Base-by-base conservation (phyloP, 1,140 invertebrate species). In the Drosophila persimilis region DNA sequence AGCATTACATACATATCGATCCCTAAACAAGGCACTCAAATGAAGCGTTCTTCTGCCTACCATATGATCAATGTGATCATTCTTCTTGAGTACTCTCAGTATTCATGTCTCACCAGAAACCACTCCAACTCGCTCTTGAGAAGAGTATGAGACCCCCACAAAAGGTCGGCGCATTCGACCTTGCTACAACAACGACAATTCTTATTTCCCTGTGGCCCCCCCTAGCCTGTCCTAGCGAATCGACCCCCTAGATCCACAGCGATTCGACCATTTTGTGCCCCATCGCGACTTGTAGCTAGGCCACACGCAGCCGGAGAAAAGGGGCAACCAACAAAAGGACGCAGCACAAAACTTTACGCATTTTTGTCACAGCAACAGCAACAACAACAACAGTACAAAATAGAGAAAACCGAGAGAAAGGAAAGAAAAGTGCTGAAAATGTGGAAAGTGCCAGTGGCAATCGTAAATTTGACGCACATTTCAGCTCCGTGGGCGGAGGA, bases 391-490 rank as follows among this genome's bases (percentile, higher is more conserved):
- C 41, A 44, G 5, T 8, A 44, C 29, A 47, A 43, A 20, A 20
- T 26, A 13, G 13, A 35, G 24, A 9, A 35, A 13, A 11, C 1
- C 3, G 7, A 20, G 8, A 43, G 13, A 51, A 8, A 20, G 11
- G 7, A 24, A 24, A 39, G 39, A 60, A 83, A 83, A 70, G 69
- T 63, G 79, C 70, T 77, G 70, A 84, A 84, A 84, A 80, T 84
- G 80, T 76, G 57, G 72, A 84, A 84, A 84, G 75, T 84, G 75
- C 72, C 80, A 61, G 65, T 45, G 65, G 60, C 58, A 84, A 72
- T 73, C 80, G 80, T 85, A 80, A 80, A 84, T 85, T 85, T 80
- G 76, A 70, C 72, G 73, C 80, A 85, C 72, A 67, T 63, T 69
- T 70, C 47, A 60, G 47, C 43, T 13, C 29, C 31, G 52, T 45